Evolutionary conservation across 2,888 invertebrate genomes (phyloP), one percentile per base, ranked within the genome.

Genomic region (Arctia plantaginis): DNA sequence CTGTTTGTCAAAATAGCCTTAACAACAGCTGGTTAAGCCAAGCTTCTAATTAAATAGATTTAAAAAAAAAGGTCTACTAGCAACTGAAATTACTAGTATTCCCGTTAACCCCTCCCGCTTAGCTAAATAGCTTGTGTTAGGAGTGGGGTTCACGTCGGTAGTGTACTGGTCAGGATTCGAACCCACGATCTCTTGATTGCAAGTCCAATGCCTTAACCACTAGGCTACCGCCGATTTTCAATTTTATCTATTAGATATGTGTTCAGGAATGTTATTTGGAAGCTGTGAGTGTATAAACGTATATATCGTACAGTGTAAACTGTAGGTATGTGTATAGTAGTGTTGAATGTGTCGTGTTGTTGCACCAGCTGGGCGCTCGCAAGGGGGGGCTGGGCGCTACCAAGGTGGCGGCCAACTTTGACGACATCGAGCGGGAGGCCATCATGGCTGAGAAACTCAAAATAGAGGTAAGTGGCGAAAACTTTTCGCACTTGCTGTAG

Each of bases 321-420:
- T 23, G 64, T 30, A 33, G 8, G 3, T n/a, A n/a, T 55, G n/a
- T n/a, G 55, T n/a, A n/a, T 55, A 23, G 20, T 51, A 7, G 8
- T 59, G 59, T 59, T 55, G 55, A 55, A 1, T 1, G 10, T 35
- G 39, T 47, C 33, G 20, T 47, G 30, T 51, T 51, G 23, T 71
- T 1, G 23, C 66, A 86, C n/a, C 83, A 98, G 98, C 89, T 98
- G 86, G 99, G 99, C 23, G 97, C 97, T 0, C 98, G 98, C 81
- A 99, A 98, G 90, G 97, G 98, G 64, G 98, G 98, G 0, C 95
- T 99, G 72, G 99, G 99, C 70, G 99, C 99, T 27, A 99, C 99
- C 71, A 98, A 98, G 92, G 99, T 99, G 41, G 98, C 98, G 87
- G 97, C 99, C 7, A 99, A 99, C 94, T 99, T 99, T 92, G 98